Evolutionary conservation across 2,888 invertebrate species (phyloP).

Genomic region (Xestia c-nigrum): DNA sequence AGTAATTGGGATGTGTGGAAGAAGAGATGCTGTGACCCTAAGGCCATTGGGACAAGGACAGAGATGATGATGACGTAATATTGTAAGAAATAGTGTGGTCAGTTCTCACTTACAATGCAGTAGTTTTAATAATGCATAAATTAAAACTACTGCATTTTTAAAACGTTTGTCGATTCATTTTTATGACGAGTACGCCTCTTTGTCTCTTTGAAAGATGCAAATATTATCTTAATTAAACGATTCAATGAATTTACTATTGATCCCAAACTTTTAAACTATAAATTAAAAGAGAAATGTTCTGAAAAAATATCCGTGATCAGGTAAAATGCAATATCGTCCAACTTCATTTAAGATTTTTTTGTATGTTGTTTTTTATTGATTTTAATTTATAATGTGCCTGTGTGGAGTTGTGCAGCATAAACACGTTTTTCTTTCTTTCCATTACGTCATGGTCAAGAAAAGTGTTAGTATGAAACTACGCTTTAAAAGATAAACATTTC

Average conservation of each 20-base stretch:
- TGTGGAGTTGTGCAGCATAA: neutral
- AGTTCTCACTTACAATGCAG: neutral
- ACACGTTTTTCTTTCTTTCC: neutral
- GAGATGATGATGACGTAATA: neutral
- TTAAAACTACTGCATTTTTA: too few species aligned
- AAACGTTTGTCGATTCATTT: neutral
- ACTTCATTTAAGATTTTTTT: neutral
- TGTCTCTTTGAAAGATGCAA: neutral
- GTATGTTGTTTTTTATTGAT: neutral
- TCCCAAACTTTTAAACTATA: neutral
- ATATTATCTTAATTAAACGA: neutral
- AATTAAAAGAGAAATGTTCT: neutral
- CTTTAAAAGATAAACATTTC: conserved; percentile 40
- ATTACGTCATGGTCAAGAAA: conserved; percentile 17
- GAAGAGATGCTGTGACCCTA: neutral
- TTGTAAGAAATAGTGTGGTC: neutral
- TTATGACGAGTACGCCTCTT: neutral
- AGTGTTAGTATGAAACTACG: conserved; percentile 23
- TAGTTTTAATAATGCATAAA: too few species aligned
- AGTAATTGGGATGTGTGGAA: neutral
- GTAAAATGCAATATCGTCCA: neutral
- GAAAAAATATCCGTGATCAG: neutral
- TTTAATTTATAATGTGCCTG: neutral
- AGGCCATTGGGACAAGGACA: neutral
- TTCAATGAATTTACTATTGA: neutral